Evolutionary conservation across 2,888 invertebrate species (phyloP), one percentile per base, ranked within the genome.

Genomic region (Cyclophora albipunctata): DNA sequence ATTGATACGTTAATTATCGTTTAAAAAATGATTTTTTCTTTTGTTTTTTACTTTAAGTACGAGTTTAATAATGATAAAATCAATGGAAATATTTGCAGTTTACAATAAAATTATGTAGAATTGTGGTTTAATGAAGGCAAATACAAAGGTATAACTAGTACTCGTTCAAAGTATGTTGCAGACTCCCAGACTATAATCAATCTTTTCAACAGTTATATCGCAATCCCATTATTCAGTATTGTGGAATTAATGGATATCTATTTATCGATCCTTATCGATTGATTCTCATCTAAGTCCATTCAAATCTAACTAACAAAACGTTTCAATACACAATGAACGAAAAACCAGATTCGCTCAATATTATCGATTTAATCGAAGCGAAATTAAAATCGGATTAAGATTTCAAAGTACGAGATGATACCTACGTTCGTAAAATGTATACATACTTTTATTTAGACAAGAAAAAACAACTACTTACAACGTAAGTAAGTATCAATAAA

Each of bases 201-300:
- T 20, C 20, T 20, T 20, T 20, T 20, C 20, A 37, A 37, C 5
- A 37, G 37, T 37, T 37, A 37, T 5, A 37, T 4, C 5, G 64
- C 62, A 65, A 20, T 20, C 20, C 2, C 20, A 20, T 20, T 20
- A 20, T 66, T 68, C 65, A 66, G 69, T 71, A 73, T 76, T 78
- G 71, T 72, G 62, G 51, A 55, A 63, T 69, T 76, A 78, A 78
- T 77, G 75, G 75, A 59, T 68, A 73, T 71, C 72, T 78, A 73
- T 79, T 80, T 73, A 75, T 74, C 66, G 83, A 83, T 84, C 71
- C 69, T 65, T 71, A 82, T 82, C 78, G 72, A 61, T 67, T 60
- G 81, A 81, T 83, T 75, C 71, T 57, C 66, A 82, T 81, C 79
- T 76, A 68, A 65, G 65, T 61, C 69, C 67, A 79, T 80, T 80